Evolutionary conservation across 2,113 vertebrate genomes (phyloP), one percentile per base, ranked within the genome.

Genomic region (Macrotus californicus): DNA sequence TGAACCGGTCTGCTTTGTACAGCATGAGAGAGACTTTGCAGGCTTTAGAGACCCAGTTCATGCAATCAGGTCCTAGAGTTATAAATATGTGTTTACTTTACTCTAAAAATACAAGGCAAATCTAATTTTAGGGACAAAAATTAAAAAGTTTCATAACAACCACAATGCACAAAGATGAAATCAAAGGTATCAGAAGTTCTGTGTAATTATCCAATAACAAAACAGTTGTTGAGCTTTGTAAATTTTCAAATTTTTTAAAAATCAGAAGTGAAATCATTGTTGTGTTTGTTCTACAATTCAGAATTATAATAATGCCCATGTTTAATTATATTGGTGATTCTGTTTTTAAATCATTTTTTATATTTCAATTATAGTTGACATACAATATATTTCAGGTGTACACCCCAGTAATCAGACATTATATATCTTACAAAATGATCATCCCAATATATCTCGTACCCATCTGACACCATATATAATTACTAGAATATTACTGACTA

Each of bases 81-180:
- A 64, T 12, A 39, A 19, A 22, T 69, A 43, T 43, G 26, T 79
- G n/a, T 48, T 75, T 46, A 48, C 90, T 36, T 64, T 70, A 95
- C 64, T 72, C 39, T 87, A 76, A 92, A 95, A 96, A 81, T 80
- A 84, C 46, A 92, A 61, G 92, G 76, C 36, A 75, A 88, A 91
- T 86, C 61, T 76, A 91, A 88, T 66, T 75, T 80, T 46, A 80
- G 64, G 75, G 86, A 67, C 59, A 54, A 80, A 92, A 73, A 22
- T 76, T 39, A 52, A 86, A 93, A 93, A 36, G 43, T 79, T 59
- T 46, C 41, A 64, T 61, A 67, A 39, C 77, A 52, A 88, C 52
- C 34, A 46, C 34, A 86, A 89, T 21, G 61, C 36, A 72, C 34
- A 59, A 75, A 80, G 48, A 91, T 2, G 19, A 93, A 93, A 82